Conservation (phyloP, 2,113 vertebrate species). For the Mixornis gularis region DNA sequence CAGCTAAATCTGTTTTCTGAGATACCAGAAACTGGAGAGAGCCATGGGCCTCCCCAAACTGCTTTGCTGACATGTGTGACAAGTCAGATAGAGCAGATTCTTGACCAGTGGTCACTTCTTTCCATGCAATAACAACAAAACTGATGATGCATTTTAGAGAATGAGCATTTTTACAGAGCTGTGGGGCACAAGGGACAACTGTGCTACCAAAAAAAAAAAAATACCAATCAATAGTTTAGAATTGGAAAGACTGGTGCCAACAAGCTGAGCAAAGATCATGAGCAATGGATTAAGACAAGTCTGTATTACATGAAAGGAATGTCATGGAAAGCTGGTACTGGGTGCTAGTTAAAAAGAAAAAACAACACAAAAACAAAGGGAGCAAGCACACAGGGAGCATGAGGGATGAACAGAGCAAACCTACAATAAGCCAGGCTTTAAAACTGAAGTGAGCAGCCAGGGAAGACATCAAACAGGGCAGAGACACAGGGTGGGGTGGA, state of each 20-base stretch:
- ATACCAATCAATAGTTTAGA: not conserved
- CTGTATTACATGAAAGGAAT: not conserved
- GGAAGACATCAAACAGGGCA: conserved; percentile 37
- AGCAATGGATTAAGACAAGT: not conserved
- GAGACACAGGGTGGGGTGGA: conserved; percentile 1
- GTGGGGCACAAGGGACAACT: not conserved
- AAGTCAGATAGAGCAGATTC: not conserved
- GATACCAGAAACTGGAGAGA: not conserved
- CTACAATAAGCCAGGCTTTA: not conserved
- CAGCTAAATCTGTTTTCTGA: not conserved
- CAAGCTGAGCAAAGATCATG: not conserved
- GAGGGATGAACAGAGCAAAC: not conserved
- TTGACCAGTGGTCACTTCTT: not conserved
- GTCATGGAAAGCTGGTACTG: not conserved
- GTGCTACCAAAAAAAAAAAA: not conserved
- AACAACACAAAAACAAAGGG: not conserved
- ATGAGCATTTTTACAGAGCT: not conserved
- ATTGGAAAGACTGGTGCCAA: not conserved
- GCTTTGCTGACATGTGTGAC: not conserved
- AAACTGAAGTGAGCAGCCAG: not conserved
- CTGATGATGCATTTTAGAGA: not conserved
- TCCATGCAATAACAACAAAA: not conserved
- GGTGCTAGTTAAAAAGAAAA: not conserved
- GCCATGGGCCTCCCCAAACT: not conserved
- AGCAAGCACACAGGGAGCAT: not conserved